Percentiles rank a stretch among this genome's conserved stretches.
phyloP scores from a whole-genome alignment of 1,140 invertebrate genomes.

The Caenorhabditis remanei region DNA sequence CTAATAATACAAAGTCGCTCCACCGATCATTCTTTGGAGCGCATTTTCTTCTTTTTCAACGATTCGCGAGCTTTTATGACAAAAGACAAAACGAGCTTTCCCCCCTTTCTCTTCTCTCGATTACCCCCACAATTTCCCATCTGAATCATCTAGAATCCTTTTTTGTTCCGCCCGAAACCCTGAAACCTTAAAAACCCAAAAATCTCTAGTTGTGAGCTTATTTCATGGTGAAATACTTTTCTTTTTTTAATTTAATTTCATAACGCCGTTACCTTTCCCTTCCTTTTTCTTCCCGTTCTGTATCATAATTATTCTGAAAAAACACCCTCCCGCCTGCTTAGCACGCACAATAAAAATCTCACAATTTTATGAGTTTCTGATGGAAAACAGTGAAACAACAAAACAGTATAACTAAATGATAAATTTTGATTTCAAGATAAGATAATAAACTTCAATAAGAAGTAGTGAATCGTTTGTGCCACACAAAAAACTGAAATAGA shows the following conservation, averaged over 20 bases:
- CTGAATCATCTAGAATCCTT: not conserved
- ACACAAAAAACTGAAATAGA: too few relatives aligned
- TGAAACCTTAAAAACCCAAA: constrained; percentile 31
- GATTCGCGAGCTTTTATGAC: constrained; percentile 55
- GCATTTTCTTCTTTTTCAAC: constrained; percentile 8
- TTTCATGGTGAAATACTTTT: constrained; percentile 43
- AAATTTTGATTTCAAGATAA: too few relatives aligned
- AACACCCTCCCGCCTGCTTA: not conserved
- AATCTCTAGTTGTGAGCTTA: constrained; percentile 55
- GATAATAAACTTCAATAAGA: too few relatives aligned
- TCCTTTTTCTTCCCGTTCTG: not conserved
- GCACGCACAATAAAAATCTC: constrained; percentile 46
- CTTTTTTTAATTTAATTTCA: constrained; percentile 32
- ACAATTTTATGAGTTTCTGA: not conserved
- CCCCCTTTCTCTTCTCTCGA: not conserved
- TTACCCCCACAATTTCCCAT: not conserved
- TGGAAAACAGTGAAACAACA: not conserved
- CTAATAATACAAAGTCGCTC: constrained; percentile 15
- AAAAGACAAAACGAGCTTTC: constrained; percentile 48
- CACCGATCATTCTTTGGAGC: constrained; percentile 3
- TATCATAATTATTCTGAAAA: constrained; percentile 34
- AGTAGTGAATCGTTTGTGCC: too few relatives aligned
- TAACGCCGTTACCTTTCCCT: not conserved
- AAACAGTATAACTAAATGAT: too few relatives aligned
- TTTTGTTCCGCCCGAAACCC: not conserved